These are phyloP conservation scores for Acanthopleura granulata DNA, from an alignment of 2,888 invertebrate genomes.

Conservation along the genomic window DNA sequence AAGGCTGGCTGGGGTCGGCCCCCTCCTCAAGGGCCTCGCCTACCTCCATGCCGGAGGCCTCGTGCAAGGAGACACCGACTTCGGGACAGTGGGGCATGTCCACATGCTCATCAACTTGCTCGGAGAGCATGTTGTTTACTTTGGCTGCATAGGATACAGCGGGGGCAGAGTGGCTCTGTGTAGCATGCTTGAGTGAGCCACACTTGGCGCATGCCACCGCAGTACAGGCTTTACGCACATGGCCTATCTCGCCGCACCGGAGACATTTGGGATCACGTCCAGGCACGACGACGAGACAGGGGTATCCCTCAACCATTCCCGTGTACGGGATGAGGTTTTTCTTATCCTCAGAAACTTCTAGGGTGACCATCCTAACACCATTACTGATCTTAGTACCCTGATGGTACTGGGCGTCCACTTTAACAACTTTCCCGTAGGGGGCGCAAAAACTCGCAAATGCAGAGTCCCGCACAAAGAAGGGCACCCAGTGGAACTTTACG, in stretches of 20 bases:
- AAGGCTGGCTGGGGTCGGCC: too few relatives aligned
- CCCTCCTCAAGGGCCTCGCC: too few relatives aligned
- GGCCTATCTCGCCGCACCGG: background rate
- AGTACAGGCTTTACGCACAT: background rate
- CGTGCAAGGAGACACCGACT: background rate
- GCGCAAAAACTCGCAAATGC: background rate
- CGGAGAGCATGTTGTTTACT: background rate
- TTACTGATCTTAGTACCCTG: background rate
- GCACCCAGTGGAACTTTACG: background rate
- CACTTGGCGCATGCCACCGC: background rate
- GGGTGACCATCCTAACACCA: background rate
- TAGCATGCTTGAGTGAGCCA: background rate
- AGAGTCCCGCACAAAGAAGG: background rate
- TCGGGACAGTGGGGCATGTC: background rate
- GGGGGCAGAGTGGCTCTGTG: background rate
- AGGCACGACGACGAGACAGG: background rate
- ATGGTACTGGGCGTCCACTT: background rate
- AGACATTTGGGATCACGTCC: background rate
- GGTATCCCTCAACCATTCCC: background rate
- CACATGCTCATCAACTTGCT: background rate
- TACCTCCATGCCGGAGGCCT: background rate
- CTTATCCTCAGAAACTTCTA: background rate
- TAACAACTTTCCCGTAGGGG: background rate
- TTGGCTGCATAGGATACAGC: background rate
- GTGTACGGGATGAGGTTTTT: background rate